These are phyloP conservation scores for Cyrtonyx montezumae DNA, from an alignment of 2,113 vertebrate species.

Conservation along the genomic window DNA sequence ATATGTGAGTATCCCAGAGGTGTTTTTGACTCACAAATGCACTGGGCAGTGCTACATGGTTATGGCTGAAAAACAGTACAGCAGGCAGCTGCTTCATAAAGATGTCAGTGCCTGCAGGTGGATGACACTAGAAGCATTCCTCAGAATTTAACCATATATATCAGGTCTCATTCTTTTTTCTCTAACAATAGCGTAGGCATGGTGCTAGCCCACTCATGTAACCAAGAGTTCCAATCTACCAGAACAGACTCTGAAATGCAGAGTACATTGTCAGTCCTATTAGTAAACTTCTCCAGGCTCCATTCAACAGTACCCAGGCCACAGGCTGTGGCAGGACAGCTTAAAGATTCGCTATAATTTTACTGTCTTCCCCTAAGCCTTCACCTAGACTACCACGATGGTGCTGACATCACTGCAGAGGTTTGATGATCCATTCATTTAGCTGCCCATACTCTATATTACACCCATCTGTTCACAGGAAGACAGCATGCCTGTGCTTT, in stretches of 20 bases:
- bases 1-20: not conserved
- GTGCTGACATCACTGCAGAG: not conserved
- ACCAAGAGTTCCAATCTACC: not conserved
- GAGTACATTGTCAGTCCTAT: not conserved
- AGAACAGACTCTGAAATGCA: not conserved
- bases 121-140: not conserved
- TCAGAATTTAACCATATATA: not conserved
- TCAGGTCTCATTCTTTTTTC: not conserved
- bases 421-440: not conserved
- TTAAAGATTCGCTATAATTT: not conserved
- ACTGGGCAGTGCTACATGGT: not conserved
- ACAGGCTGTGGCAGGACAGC: not conserved
- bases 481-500: not conserved
- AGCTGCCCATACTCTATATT: not conserved
- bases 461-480: not conserved
- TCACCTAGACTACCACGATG: not conserved
- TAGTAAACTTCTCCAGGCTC: not conserved
- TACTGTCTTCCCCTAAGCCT: not conserved
- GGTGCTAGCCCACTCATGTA: rapidly evolving
- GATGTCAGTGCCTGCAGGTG: not conserved
- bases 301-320: not conserved
- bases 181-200: rapidly evolving
- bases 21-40: not conserved
- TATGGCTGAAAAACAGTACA: not conserved
- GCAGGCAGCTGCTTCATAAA: not conserved